A percentile compares a stretch with the other conserved stretches of the same genome.
These are phyloP conservation scores for Dendrolimus punctatus DNA, from an alignment of 1,140 invertebrate species.

Conservation along the genomic window DNA sequence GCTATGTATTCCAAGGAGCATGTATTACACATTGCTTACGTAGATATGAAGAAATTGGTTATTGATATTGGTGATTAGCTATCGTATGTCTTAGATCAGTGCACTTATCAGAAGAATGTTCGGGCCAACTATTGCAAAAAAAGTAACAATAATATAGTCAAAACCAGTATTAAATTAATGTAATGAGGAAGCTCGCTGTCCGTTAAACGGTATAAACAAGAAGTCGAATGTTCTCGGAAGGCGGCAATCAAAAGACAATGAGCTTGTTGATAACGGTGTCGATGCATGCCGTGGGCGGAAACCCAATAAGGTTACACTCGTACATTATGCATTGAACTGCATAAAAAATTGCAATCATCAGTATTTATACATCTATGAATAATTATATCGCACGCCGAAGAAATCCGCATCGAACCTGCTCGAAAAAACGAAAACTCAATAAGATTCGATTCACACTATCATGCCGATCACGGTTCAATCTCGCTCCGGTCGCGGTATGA, in stretches of 20 bases:
- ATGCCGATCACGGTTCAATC: no score
- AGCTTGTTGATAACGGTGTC: conserved; percentile 48
- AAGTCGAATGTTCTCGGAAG: conserved; percentile 54
- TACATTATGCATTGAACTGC: conserved; percentile 41
- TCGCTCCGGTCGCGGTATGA: no score
- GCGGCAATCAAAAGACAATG: conserved; percentile 63
- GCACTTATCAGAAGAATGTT: no score
- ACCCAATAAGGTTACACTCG: conserved; percentile 23
- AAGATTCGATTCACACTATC: no score
- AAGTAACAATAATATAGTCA: conserved; percentile 5
- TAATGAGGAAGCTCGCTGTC: conserved; percentile 42
- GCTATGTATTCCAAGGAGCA: no score
- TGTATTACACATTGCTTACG: no score
- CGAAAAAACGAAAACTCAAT: no score
- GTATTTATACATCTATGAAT: conserved; percentile 8
- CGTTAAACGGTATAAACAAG: conserved; percentile 62
- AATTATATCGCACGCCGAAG: no score
- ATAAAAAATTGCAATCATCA: conserved; percentile 38
- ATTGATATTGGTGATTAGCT: no score
- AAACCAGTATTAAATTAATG: conserved; percentile 51
- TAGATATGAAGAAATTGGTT: no score
- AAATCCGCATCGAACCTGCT: no score
- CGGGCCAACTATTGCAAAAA: background rate
- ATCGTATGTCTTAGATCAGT: no score
- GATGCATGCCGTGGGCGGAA: conserved; percentile 17